A percentile compares a stretch with the other conserved stretches of the same genome.
Evolutionary conservation across 2,888 invertebrate genomes (phyloP).

Genomic region (Platycnemis pennipes): DNA sequence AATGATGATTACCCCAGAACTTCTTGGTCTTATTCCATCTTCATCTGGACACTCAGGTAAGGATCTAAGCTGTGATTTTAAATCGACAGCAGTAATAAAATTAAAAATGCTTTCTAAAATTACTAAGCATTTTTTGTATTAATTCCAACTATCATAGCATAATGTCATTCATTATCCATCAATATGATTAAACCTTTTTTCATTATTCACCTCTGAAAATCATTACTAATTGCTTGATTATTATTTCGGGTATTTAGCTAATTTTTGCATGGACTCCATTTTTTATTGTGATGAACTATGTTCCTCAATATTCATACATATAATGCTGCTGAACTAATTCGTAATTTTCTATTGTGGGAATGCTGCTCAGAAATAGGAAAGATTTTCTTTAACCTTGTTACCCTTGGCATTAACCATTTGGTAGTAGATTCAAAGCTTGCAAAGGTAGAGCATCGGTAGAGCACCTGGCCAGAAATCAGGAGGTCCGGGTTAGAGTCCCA

Average conservation of each 20-base stretch:
- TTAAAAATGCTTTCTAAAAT: not conserved
- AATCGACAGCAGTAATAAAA: not conserved
- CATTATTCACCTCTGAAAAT: not conserved
- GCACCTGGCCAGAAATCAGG: too few species aligned
- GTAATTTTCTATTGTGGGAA: too few species aligned
- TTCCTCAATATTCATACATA: too few species aligned
- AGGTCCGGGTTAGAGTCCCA: too few species aligned
- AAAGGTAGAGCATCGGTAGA: too few species aligned
- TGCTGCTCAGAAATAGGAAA: too few species aligned
- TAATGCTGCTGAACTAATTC: too few species aligned
- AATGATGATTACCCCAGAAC: conserved; percentile 84
- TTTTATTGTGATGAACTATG: not conserved
- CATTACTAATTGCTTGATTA: conserved; percentile 4
- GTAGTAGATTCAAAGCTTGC: too few species aligned
- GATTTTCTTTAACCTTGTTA: too few species aligned
- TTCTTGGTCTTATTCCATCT: conserved; percentile 82
- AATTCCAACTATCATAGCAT: not conserved
- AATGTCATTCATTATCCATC: not conserved
- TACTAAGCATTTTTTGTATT: not conserved
- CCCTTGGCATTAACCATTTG: too few species aligned
- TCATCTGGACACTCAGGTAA: conserved; percentile 74
- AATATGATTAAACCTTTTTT: not conserved
- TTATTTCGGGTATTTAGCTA: not conserved
- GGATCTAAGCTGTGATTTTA: conserved; percentile 37
- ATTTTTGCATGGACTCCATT: not conserved